A percentile compares a stretch with the other conserved stretches of the same genome.
Evolutionary conservation across 1,140 invertebrate species (phyloP).

Genomic region (Cyclargus thomasi): DNA sequence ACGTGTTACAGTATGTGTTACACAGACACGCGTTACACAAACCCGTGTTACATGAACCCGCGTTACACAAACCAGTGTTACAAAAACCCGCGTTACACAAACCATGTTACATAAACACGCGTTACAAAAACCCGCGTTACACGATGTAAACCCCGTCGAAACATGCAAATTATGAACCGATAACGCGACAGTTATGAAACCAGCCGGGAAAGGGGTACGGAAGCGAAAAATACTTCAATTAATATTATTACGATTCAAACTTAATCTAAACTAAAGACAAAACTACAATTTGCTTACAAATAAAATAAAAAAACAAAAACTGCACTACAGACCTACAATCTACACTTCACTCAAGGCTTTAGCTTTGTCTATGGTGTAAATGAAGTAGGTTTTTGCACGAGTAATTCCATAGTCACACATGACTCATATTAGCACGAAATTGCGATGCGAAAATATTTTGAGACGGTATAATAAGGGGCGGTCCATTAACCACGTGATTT

Average conservation of each 20-base stretch:
- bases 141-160: conserved; percentile 37
- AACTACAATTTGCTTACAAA: too few relatives aligned
- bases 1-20: neutral
- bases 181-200: conserved; percentile 63
- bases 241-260: conserved; percentile 26
- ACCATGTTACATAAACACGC: neutral
- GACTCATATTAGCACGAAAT: neutral
- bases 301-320: neutral
- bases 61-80: neutral
- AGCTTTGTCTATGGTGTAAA: neutral
- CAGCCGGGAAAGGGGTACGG: conserved; percentile 44
- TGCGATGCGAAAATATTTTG: too few relatives aligned
- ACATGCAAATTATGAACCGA: conserved; percentile 58
- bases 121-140: conserved; percentile 11
- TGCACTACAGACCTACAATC: neutral
- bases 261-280: neutral
- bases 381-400: neutral
- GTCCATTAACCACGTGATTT: too few relatives aligned
- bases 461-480: too few relatives aligned
- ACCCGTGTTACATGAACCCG: neutral
- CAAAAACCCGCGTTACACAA: too few relatives aligned
- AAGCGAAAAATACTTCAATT: conserved; percentile 45
- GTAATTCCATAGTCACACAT: neutral
- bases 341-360: neutral
- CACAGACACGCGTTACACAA: neutral